Evolutionary conservation across 2,113 vertebrate species (phyloP).

Genomic region (Anser brachyrhynchus): DNA sequence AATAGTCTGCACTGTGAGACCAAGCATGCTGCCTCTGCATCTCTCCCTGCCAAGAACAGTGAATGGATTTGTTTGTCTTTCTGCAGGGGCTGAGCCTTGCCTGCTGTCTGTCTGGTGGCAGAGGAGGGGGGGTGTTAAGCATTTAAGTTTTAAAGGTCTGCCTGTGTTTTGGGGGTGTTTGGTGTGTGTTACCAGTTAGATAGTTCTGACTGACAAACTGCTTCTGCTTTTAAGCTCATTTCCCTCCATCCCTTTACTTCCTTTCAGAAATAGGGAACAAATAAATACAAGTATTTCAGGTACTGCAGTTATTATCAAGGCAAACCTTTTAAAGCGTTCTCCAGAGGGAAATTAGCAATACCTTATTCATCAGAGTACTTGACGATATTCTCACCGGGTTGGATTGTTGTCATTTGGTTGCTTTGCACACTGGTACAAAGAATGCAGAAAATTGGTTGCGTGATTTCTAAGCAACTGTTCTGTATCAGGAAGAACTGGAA

Average conservation of each 20-base stretch:
- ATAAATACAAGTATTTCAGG: background rate
- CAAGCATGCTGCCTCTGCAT: fast-evolving
- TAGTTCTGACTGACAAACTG: background rate
- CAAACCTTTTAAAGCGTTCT: conserved; percentile 32
- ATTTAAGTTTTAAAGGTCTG: background rate
- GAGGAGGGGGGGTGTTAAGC: background rate
- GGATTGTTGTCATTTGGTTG: background rate
- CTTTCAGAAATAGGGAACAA: background rate
- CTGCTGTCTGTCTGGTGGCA: background rate
- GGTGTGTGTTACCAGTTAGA: background rate
- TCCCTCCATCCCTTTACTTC: background rate
- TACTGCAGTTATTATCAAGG: background rate
- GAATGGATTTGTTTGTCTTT: background rate
- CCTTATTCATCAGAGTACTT: background rate
- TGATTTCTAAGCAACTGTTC: background rate
- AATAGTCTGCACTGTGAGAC: fast-evolving
- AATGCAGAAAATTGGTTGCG: background rate
- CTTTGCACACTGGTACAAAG: background rate
- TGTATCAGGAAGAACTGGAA: background rate
- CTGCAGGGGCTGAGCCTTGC: background rate
- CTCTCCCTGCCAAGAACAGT: background rate
- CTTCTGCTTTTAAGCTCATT: background rate
- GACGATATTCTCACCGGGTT: background rate
- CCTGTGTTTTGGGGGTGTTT: background rate
- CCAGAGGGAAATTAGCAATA: background rate